Evolutionary conservation across 2,113 vertebrate genomes (phyloP), one percentile per base, ranked within the genome.

Genomic region (Apistogramma diplotaenia): DNA sequence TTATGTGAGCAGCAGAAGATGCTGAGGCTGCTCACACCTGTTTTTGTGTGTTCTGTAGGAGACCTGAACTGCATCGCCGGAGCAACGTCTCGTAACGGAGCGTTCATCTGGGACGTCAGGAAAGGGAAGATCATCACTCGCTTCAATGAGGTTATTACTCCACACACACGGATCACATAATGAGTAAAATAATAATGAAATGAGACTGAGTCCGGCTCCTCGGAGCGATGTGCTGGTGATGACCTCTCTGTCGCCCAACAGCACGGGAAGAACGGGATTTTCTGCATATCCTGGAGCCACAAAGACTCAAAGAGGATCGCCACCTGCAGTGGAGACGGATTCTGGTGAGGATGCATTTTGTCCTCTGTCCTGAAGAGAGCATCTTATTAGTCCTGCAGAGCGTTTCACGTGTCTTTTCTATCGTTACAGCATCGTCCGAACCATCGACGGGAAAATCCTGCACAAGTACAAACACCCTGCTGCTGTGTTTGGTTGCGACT

Each of bases 301-400:
- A 99, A 99, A 94, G 98, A 99, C 93, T 97, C 97, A n/a, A 99
- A 97, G 94, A 95, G 97, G 89, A 98, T 99, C 86, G 98, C 98
- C 60, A 99, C 97, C 7, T 99, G 98, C 92, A 97, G 98, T 84
- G 93, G 95, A 57, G 98, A 99, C 78, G 98, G 98, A 74, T 99
- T 97, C 93, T 99, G 98, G 98, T 98, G 80, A 96, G 96, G n/a
- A n/a, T n/a, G n/a, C 95, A 5, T 23, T 76, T 67, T 23, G 8
- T 46, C 8, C 10, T 49, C 21, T 31, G 8, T 27, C 35, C 62
- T 4, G 9, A 40, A 0, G 13, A 19, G 2, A 4, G n/a, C 23
- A 1, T 2, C 25, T 3, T 19, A 1, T 67, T 16, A 77, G n/a
- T 55, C 2, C 10, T 56, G 16, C 15, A 8, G 11, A 67, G 1